These are phyloP conservation scores for Ceratotherium simum DNA, from an alignment of 2,113 vertebrate genomes.

Conservation along the genomic window DNA sequence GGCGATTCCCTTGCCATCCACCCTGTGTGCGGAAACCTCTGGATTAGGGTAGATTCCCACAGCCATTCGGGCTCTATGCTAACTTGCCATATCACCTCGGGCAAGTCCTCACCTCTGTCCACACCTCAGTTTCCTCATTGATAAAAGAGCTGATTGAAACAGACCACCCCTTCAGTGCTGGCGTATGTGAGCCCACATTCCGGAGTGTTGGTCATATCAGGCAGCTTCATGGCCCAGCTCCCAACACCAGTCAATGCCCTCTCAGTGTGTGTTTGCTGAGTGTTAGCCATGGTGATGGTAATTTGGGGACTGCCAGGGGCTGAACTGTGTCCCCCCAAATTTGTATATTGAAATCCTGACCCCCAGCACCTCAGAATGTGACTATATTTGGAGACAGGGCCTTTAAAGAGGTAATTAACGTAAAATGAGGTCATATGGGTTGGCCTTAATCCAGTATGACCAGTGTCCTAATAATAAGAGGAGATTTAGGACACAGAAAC, in stretches of 20 bases:
- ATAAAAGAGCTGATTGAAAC: not conserved
- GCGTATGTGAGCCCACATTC: not conserved
- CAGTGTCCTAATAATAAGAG: too few species aligned
- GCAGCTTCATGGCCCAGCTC: too few species aligned
- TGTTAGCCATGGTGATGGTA: not conserved
- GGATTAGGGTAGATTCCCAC: not conserved
- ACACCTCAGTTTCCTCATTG: accelerated
- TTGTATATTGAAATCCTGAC: too few species aligned
- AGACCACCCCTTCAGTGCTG: not conserved
- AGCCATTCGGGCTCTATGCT: not conserved
- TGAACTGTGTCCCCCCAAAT: not conserved
- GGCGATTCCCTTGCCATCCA: not conserved
- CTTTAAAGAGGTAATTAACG: too few species aligned
- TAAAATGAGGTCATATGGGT: too few species aligned
- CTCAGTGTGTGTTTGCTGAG: not conserved
- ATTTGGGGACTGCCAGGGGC: not conserved
- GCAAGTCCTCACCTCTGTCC: not conserved
- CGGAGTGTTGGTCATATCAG: not conserved
- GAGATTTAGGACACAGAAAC: too few species aligned
- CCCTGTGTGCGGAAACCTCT: not conserved
- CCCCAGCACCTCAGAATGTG: too few species aligned
- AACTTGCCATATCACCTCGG: not conserved
- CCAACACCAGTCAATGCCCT: not conserved
- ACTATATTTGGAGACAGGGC: too few species aligned
- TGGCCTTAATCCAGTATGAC: too few species aligned